A percentile compares a stretch with the other conserved stretches of the same genome.
phyloP scores from a whole-genome alignment of 2,888 invertebrate genomes.

The Prenolepis imparis region DNA sequence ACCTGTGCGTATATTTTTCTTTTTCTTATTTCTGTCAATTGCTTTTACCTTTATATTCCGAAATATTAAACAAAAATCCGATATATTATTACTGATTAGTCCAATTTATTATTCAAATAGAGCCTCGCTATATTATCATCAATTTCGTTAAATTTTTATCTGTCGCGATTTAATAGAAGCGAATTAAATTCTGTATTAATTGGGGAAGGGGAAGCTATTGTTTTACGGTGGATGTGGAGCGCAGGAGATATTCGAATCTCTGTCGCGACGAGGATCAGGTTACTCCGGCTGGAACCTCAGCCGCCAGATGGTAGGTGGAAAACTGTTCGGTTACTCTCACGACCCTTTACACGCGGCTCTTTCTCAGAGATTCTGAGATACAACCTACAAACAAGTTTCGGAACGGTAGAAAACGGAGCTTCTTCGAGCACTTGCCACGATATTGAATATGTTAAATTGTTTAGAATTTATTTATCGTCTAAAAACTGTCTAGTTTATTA shows the following conservation, averaged over 20 bases:
- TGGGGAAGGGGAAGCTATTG: slow-evolving; percentile 20
- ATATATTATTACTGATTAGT: not conserved
- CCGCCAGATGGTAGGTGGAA: slow-evolving; percentile 85
- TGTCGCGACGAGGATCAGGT: slow-evolving; percentile 81
- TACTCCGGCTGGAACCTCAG: slow-evolving; percentile 76
- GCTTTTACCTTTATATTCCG: not conserved
- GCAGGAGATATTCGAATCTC: slow-evolving; percentile 77
- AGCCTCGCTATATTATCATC: not conserved
- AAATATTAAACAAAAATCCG: not conserved
- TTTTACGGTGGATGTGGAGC: slow-evolving; percentile 21
- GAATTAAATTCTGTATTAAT: slow-evolving; percentile 27
- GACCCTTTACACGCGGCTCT: slow-evolving; percentile 73
- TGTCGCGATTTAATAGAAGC: not conserved
- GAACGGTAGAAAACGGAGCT: slow-evolving; percentile 30
- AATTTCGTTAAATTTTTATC: not conserved
- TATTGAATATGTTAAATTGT: not conserved
- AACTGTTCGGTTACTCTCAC: slow-evolving; percentile 80
- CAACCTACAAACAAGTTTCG: slow-evolving; percentile 60
- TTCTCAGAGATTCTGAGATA: slow-evolving; percentile 47
- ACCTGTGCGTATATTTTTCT: not conserved
- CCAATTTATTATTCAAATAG: not conserved
- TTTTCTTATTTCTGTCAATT: not conserved
- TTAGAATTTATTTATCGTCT: not conserved
- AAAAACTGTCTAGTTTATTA: not conserved
- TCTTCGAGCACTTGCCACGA: not conserved